Conservation (phyloP, 2,888 invertebrate genomes). For the Clitarchus hookeri region DNA sequence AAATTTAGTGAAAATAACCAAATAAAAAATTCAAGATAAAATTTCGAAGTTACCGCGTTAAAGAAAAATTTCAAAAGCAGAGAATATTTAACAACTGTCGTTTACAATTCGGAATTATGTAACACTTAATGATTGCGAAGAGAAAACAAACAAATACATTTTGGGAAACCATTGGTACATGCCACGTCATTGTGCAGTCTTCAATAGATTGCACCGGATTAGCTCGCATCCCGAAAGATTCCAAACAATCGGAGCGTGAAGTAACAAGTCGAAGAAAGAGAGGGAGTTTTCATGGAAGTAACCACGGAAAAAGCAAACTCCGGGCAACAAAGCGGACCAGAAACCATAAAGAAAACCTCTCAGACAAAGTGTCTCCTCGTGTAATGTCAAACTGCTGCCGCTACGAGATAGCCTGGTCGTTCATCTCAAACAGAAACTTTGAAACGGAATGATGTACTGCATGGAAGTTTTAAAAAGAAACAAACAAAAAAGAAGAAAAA, state of each 20-base stretch:
- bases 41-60: too few relatives aligned
- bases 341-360: constrained; percentile 1
- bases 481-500: too few relatives aligned
- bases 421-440: neutral
- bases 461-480: too few relatives aligned
- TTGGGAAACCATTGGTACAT: neutral
- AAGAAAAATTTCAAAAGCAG: too few relatives aligned
- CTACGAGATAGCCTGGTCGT: neutral
- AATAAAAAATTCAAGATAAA: too few relatives aligned
- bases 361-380: constrained; percentile 14
- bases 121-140: too few relatives aligned
- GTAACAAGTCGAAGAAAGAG: neutral
- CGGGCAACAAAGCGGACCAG: neutral
- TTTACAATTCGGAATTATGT: too few relatives aligned
- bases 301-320: neutral
- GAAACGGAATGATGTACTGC: neutral
- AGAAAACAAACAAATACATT: too few relatives aligned
- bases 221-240: neutral
- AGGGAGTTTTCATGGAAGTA: neutral
- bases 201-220: neutral
- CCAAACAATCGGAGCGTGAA: neutral
- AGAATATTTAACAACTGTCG: too few relatives aligned
- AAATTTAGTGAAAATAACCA: too few relatives aligned
- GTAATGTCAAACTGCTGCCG: neutral
- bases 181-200: neutral